Evolutionary conservation across 1,140 invertebrate genomes (phyloP), one percentile per base, ranked within the genome.

Genomic region (Lordiphosa clarofinis): DNA sequence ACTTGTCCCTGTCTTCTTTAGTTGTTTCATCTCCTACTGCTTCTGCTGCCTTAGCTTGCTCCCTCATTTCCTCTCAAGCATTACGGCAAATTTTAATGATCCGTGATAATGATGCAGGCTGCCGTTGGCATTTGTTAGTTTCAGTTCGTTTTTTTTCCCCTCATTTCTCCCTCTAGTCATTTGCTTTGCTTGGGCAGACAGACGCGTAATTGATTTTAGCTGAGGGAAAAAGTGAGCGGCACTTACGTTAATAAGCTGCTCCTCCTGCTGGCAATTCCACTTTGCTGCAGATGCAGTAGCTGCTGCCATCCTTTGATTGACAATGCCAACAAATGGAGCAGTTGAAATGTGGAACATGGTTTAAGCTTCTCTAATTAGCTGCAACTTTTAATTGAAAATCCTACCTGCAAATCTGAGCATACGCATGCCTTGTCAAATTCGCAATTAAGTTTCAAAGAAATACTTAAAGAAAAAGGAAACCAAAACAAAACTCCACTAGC

Each of bases 41-140:
- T 36, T n/a, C 13, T 36, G 38, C 37, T 65, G 36, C 36, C 40
- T 12, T 33, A 36, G 13, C 64, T 62, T 43, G 56, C 58, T 52
- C 60, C 68, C 44, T 65, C 70, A 78, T 74, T 84, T 84, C 70
- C 56, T 56, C 36, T 55, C 61, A 52, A 33, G 40, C 57, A 69
- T 72, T 57, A 60, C 59, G 65, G 73, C 57, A 81, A 67, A 63
- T 81, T 79, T 86, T 86, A 86, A 86, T 86, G 79, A 86, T 86
- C 79, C 70, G 63, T 86, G 70, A 86, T 86, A 86, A 86, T 86
- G 79, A 86, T 60, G 72, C 62, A 61, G 40, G 38, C 56, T 74
- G 73, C 70, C 73, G 52, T 55, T 71, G 70, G 64, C 73, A 62
- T 24, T 42, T 40, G 35, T 59, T 71, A 62, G 64, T 71, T 56